These are phyloP conservation scores for Cricetomys ansorgei DNA, from an alignment of 2,113 vertebrate species.

Conservation along the genomic window DNA sequence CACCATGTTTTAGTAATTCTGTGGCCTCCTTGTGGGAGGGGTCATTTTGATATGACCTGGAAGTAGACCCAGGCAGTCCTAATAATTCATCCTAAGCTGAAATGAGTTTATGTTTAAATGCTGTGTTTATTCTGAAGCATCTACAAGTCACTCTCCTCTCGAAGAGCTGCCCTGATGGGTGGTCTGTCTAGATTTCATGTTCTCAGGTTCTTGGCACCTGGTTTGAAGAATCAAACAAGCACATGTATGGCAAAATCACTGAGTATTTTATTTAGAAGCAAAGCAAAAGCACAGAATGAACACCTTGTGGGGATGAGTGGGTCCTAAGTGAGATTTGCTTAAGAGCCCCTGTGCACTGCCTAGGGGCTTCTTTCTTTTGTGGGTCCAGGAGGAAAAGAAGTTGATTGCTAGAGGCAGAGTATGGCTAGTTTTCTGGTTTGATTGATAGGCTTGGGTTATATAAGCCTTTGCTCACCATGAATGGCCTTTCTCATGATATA, in stretches of 20 bases:
- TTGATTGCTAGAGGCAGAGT: not conserved
- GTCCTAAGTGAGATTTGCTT: not conserved
- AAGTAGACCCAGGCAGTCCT: not conserved
- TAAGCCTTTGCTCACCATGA: not conserved
- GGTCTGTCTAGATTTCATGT: no score
- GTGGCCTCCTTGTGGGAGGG: not conserved
- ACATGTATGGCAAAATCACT: not conserved
- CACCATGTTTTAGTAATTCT: not conserved
- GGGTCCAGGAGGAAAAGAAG: not conserved
- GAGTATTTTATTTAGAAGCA: not conserved
- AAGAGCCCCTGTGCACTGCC: not conserved
- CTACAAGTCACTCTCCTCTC: not conserved
- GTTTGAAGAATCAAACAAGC: not conserved
- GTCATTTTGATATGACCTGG: not conserved
- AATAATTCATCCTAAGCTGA: not conserved
- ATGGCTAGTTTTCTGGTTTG: not conserved
- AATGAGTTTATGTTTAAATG: not conserved
- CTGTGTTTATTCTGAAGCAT: not conserved
- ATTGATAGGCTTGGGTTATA: not conserved
- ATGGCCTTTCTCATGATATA: not conserved
- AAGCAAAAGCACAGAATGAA: not conserved
- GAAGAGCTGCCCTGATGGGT: not conserved
- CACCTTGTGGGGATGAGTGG: not conserved
- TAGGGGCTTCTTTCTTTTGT: not conserved
- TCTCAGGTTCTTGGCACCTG: not conserved